Evolutionary conservation across 2,797 vertebrate genomes (phyloP).

Genomic region (Dryobates pubescens): DNA sequence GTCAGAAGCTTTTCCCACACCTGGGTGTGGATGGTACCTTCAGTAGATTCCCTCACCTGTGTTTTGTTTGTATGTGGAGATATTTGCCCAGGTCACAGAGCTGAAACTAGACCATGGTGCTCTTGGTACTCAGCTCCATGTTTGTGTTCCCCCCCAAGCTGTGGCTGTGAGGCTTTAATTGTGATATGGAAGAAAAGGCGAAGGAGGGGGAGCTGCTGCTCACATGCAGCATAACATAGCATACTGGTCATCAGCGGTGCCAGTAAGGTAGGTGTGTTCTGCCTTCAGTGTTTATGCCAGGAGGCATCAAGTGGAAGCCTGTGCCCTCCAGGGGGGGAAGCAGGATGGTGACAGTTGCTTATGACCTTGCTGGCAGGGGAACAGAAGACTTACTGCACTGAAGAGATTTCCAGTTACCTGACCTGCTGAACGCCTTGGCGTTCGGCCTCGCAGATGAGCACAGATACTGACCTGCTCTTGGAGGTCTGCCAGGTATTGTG

Average conservation of each 20-base stretch:
- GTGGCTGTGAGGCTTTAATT: rapidly evolving
- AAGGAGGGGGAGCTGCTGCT: not conserved
- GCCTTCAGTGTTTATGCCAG: not conserved
- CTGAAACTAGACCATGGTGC: not conserved
- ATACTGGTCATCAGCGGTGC: not conserved
- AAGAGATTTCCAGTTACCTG: not conserved
- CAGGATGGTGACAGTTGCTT: rapidly evolving
- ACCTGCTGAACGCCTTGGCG: not conserved
- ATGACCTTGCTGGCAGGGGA: not conserved
- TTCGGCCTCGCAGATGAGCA: not conserved
- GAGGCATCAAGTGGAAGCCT: not conserved
- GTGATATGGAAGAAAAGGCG: not conserved
- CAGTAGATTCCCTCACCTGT: rapidly evolving
- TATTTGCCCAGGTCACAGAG: not conserved
- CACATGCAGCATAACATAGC: rapidly evolving
- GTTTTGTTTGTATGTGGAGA: not conserved
- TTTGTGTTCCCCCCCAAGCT: not conserved
- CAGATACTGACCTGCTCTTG: not conserved
- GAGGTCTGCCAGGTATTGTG: not conserved
- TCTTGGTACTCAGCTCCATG: rapidly evolving
- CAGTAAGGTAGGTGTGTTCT: rapidly evolving
- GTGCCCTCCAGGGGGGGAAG: not conserved
- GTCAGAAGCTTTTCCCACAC: not conserved
- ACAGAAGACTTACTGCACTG: not conserved
- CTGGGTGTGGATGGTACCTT: not conserved